Conservation (phyloP, 2,888 invertebrate genomes). For the Norana najaformis region DNA sequence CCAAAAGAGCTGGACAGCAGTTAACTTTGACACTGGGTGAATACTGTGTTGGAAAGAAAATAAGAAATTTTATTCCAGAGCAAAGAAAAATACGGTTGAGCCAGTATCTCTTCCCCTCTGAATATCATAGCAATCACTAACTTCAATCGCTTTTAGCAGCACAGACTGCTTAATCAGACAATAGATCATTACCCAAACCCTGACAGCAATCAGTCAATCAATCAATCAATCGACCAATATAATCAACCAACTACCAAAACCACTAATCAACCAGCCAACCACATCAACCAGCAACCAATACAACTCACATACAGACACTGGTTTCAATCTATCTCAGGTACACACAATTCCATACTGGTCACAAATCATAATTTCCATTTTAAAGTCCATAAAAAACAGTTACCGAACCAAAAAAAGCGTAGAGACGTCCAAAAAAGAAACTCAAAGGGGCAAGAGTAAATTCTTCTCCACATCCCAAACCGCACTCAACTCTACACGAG, state of each 20-base stretch:
- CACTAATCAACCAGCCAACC: not conserved
- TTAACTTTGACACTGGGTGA: not conserved
- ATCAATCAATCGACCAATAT: not conserved
- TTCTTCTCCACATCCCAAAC: not conserved
- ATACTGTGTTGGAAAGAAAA: not conserved
- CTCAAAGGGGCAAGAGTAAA: not conserved
- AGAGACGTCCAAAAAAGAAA: not conserved
- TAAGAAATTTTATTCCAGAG: too few species aligned
- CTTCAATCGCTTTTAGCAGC: too few species aligned
- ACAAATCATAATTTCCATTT: not conserved
- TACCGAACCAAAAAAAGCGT: not conserved
- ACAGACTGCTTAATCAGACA: not conserved
- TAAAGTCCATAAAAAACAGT: not conserved
- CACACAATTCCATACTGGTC: not conserved
- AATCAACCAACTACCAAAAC: not conserved
- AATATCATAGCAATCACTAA: not conserved
- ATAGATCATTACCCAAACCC: not conserved
- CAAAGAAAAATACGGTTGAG: not conserved
- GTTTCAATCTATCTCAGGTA: not conserved
- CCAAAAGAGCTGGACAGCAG: slow-evolving; percentile 2
- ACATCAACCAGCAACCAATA: not conserved
- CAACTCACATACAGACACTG: not conserved
- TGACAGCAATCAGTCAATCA: not conserved
- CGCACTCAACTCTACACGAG: not conserved
- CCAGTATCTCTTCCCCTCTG: not conserved